A percentile compares a stretch with the other conserved stretches of the same genome.
Evolutionary conservation across 2,113 vertebrate genomes (phyloP).

Genomic region (Grammomys surdaster): DNA sequence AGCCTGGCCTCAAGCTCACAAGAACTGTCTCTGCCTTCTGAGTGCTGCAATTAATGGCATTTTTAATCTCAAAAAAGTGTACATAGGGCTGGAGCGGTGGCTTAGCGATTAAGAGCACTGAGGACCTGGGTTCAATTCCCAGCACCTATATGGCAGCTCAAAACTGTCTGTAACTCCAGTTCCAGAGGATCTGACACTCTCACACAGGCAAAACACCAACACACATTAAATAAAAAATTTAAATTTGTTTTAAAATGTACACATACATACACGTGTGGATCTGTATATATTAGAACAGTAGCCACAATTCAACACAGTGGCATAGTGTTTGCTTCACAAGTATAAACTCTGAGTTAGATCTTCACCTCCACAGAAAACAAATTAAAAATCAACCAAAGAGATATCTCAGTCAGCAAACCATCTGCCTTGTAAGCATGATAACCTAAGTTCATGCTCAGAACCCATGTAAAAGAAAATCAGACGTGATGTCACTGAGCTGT

Average conservation of each 20-base stretch:
- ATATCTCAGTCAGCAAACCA: background rate
- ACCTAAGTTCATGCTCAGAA: background rate
- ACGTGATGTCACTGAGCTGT: background rate
- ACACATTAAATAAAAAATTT: too few species aligned
- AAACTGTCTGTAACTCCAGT: too few species aligned
- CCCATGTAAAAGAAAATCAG: background rate
- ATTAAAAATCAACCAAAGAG: background rate
- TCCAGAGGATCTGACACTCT: too few species aligned
- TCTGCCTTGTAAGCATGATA: background rate
- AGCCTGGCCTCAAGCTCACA: background rate
- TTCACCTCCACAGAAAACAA: background rate
- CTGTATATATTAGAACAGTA: background rate
- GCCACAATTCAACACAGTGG: too few species aligned
- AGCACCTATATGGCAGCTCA: too few species aligned
- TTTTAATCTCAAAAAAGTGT: background rate
- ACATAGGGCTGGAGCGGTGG: too few species aligned
- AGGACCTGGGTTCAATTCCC: too few species aligned
- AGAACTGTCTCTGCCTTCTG: background rate
- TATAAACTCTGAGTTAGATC: background rate
- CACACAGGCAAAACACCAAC: too few species aligned
- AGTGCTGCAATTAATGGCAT: background rate
- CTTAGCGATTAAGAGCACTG: too few species aligned
- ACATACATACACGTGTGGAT: too few species aligned
- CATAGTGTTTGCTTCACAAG: background rate
- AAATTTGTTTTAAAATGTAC: background rate